These are phyloP conservation scores for Harpegnathos saltator DNA, from an alignment of 1,140 invertebrate species.

Conservation along the genomic window DNA sequence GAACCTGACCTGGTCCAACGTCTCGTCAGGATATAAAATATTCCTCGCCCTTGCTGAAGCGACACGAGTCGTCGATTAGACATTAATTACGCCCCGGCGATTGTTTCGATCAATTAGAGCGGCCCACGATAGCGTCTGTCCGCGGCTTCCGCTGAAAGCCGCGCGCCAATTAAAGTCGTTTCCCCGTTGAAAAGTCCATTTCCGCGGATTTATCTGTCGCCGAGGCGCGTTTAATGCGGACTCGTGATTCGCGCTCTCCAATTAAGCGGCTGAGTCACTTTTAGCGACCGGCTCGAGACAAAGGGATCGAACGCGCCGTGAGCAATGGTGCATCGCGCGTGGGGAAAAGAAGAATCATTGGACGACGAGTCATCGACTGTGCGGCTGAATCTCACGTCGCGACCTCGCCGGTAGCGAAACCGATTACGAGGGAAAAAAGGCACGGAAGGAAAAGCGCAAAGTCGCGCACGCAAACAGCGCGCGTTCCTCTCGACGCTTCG, in stretches of 20 bases:
- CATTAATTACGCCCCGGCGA: slow-evolving; percentile 72
- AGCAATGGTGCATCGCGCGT: too few species aligned
- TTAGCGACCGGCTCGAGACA: neutral
- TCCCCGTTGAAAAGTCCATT: slow-evolving; percentile 67
- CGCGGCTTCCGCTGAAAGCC: slow-evolving; percentile 47
- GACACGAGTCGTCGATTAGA: slow-evolving; percentile 74
- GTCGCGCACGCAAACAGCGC: neutral
- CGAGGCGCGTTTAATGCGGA: neutral
- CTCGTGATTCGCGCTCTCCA: slow-evolving; percentile 1
- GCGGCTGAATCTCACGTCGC: neutral
- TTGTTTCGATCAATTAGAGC: slow-evolving; percentile 75
- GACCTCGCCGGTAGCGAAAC: too few species aligned
- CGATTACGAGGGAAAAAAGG: neutral
- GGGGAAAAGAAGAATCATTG: too few species aligned
- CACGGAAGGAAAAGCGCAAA: neutral
- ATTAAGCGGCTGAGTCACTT: slow-evolving; percentile 21
- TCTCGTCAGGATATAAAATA: slow-evolving; percentile 19
- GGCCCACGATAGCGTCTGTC: slow-evolving; percentile 52
- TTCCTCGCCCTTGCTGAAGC: neutral
- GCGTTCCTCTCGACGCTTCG: neutral
- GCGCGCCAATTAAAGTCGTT: slow-evolving; percentile 75
- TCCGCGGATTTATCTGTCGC: slow-evolving; percentile 67
- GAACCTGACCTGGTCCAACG: too few species aligned
- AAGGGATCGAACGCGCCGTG: neutral
- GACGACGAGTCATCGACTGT: neutral